Evolutionary conservation across 1,140 invertebrate species (phyloP).

Genomic region (Acromyrmex echinatior): DNA sequence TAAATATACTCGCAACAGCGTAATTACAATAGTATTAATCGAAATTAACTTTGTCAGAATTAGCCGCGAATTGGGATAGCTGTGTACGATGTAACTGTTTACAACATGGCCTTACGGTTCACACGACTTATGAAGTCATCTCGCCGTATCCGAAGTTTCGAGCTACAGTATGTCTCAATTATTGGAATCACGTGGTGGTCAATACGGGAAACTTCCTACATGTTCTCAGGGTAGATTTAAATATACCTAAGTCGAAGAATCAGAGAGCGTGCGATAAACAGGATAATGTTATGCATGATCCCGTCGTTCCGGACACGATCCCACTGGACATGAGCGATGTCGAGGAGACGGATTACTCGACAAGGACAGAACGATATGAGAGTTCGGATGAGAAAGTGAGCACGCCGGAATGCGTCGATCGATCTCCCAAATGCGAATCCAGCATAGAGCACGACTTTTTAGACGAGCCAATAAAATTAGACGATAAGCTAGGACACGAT

Average conservation of each 20-base stretch:
- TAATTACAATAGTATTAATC: conserved; percentile 19
- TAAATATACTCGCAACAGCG: background rate
- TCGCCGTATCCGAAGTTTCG: conserved; percentile 90
- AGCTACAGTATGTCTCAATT: conserved; percentile 88
- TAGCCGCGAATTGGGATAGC: conserved; percentile 88
- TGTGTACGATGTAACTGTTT: conserved; percentile 89
- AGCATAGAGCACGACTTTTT: conserved; percentile 78
- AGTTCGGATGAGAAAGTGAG: conserved; percentile 79
- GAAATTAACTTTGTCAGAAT: conserved; percentile 81
- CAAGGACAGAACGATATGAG: conserved; percentile 78
- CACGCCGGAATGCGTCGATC: conserved; percentile 73
- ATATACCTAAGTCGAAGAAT: conserved; percentile 80
- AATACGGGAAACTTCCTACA: conserved; percentile 92
- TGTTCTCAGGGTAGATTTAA: conserved; percentile 87
- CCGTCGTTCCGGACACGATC: conserved; percentile 77
- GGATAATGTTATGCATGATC: conserved; percentile 75
- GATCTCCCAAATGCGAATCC: conserved; percentile 80
- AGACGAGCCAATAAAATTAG: conserved; percentile 78
- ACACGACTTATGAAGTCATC: conserved; percentile 90
- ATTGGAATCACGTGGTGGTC: conserved; percentile 89
- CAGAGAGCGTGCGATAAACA: conserved; percentile 79
- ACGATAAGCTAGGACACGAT: conserved; percentile 74
- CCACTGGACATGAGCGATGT: conserved; percentile 82
- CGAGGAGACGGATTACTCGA: conserved; percentile 80
- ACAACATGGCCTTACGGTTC: conserved; percentile 90